Conservation (phyloP, 2,113 vertebrate species). For the Lota lota region DNA sequence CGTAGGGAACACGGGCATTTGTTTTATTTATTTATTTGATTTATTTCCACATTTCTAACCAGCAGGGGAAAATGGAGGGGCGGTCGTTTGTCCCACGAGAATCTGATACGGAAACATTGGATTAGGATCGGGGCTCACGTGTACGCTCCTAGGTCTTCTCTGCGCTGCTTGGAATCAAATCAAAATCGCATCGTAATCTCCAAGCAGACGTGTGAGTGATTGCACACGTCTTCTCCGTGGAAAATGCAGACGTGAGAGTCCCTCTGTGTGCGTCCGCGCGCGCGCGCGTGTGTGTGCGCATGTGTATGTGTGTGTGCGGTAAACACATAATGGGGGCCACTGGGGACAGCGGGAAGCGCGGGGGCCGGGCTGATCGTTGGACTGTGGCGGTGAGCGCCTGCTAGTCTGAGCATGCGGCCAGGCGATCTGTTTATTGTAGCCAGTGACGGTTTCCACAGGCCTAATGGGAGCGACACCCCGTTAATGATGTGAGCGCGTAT, state of each 20-base stretch:
- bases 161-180: conserved; percentile 48
- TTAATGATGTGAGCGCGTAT: conserved; percentile 94
- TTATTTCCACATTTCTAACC: neutral
- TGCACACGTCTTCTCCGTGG: conserved; percentile 21
- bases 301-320: conserved; percentile 34
- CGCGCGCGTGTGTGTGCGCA: conserved; percentile 3
- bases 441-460: conserved; percentile 91
- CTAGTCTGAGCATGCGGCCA: conserved; percentile 82
- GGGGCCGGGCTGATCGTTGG: conserved; percentile 50
- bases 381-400: conserved; percentile 70
- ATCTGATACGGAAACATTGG: conserved; percentile 15
- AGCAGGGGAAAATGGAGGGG: conserved; percentile 2
- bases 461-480: conserved; percentile 91
- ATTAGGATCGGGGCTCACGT: conserved; percentile 29
- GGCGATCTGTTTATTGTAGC: conserved; percentile 93
- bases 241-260: conserved; percentile 27
- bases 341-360: conserved; percentile 52
- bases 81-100: conserved; percentile 32
- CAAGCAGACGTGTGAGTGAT: conserved; percentile 32
- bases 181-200: conserved; percentile 11
- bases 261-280: neutral
- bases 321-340: neutral
- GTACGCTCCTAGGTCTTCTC: conserved; percentile 6
- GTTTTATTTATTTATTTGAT: conserved; percentile 30
- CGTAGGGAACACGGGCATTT: conserved; percentile 34